Percentiles rank a stretch among this genome's conserved stretches.
phyloP scores from a whole-genome alignment of 2,113 vertebrate genomes.

The Pseudopipra pipra region DNA sequence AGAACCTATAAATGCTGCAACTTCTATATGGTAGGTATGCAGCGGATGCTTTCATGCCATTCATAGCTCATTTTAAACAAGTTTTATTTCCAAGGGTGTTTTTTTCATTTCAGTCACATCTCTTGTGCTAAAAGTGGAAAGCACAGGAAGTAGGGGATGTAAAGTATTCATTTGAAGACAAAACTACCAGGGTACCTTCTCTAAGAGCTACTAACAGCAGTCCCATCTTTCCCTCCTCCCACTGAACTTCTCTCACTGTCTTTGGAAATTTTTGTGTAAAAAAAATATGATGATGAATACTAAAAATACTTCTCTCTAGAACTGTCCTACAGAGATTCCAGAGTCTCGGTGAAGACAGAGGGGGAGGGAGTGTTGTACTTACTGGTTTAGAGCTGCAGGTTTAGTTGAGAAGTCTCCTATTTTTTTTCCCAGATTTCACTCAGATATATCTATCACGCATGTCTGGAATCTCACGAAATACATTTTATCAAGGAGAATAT shows the following conservation, averaged over 20 bases:
- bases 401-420: background rate
- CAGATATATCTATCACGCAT: background rate
- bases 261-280: background rate
- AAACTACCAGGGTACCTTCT: background rate
- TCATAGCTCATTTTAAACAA: background rate
- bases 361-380: background rate
- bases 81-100: background rate
- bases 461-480: background rate
- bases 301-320: background rate
- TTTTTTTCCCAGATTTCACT: background rate
- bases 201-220: background rate
- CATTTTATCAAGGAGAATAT: background rate
- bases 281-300: background rate
- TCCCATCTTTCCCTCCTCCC: background rate
- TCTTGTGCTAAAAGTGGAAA: background rate
- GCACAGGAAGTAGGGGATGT: background rate
- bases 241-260: background rate
- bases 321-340: background rate
- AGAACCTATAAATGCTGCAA: background rate
- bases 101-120: background rate
- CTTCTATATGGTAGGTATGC: background rate
- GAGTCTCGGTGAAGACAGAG: accelerated
- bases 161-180: background rate
- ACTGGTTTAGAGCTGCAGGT: background rate
- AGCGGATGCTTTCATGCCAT: background rate